Evolutionary conservation across 92 coral and sea anemone species (phyloP), one percentile per base, ranked within the genome.

Genomic region (Zoanthus gigantus): DNA sequence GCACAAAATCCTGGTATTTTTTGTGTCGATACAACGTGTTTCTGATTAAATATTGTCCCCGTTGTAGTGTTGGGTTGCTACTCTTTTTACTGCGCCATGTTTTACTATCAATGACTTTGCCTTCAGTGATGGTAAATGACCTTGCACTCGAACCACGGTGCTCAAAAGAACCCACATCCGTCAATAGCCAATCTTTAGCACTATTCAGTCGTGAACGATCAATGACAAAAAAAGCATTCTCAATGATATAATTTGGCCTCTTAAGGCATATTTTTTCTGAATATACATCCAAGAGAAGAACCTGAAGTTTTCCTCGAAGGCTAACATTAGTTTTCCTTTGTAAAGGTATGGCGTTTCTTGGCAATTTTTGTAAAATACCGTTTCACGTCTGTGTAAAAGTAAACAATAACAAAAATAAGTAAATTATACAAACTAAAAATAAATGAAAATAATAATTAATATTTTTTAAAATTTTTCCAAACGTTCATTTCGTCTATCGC

Each of bases 161-260:
- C 13, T 91, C 93, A 67, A 89, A 89, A 30, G 94, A 42, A 0
- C 94, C 94, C 12, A 85, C 28, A 56, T 92, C 94, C 0, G 92
- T 89, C 52, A 76, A 65, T 5, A 89, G 76, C 92, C 94, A 92
- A 54, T 92, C 92, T 6, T 44, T 44, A 14, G 56, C 37, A 83
- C 75, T 74, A 72, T 92, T 92, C 83, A 89, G 87, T 72, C 74
- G 75, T 0, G 92, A 84, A 1, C 84, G 75, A 76, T 88, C 78
- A 2, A 82, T 45, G 23, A 83, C 90, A 74, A 92, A 88, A 15
- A 56, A 30, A 14, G 84, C 37, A 12, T 91, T 72, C 58, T 88
- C 83, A 48, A 73, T 53, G 5, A 77, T 87, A 7, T 23, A n/a
- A 50, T 83, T 83, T 0, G 94, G 92, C 10, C 92, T 74, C 79